phyloP scores from a whole-genome alignment of 2,797 vertebrate genomes.

The Crenuchus spilurus region DNA sequence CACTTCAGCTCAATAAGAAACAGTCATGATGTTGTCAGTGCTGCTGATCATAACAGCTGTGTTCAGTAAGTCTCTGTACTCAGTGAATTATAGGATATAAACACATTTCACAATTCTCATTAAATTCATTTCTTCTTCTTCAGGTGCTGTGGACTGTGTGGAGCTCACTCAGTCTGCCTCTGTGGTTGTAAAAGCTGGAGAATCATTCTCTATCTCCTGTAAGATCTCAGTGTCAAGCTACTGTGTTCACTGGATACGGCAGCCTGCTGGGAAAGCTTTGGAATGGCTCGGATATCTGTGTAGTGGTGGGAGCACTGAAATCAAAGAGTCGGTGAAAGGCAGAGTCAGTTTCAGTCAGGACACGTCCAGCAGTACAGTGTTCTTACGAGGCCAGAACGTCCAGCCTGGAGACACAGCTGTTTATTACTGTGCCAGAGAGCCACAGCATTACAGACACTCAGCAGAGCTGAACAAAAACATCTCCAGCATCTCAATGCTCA shows the following conservation, averaged over 20 bases:
- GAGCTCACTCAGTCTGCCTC: constrained; percentile 34
- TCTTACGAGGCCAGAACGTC: constrained; percentile 38
- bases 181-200: constrained; percentile 32
- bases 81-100: neutral
- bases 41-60: constrained; percentile 9
- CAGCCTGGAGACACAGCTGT: neutral
- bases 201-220: constrained; percentile 30
- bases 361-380: constrained; percentile 36
- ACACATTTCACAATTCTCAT: too few species aligned
- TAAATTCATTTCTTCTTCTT: constrained; percentile 1
- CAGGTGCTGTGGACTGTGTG: constrained; percentile 26
- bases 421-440: neutral
- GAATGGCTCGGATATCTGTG: constrained; percentile 40
- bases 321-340: constrained; percentile 36
- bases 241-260: constrained; percentile 48
- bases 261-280: constrained; percentile 41
- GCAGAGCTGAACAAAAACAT: neutral
- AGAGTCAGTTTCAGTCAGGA: constrained; percentile 40
- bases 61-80: neutral
- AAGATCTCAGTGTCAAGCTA: constrained; percentile 38
- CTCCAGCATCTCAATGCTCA: neutral
- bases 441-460: neutral
- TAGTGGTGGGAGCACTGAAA: neutral
- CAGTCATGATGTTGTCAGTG: constrained; percentile 3
- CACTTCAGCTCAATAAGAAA: neutral